Percentiles rank a stretch among this genome's conserved stretches.
Conservation (phyloP, 30 jellyfish, hydroid and myxozoan genomes). For the Cassiopea andromeda region DNA sequence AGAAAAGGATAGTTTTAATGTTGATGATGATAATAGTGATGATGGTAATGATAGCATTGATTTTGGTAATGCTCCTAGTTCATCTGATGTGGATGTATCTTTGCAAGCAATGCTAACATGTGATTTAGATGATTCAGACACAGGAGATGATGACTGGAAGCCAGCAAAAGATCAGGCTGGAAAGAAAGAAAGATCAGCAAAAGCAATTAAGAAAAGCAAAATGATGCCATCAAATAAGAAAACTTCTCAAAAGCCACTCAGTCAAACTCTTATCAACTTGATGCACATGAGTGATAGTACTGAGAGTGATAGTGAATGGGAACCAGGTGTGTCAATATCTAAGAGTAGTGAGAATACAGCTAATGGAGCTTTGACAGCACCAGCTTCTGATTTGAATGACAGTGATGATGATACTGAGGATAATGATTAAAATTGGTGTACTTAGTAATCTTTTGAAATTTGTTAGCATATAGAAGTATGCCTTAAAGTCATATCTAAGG, state of each 20-base stretch:
- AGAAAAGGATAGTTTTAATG: conserved; percentile 23
- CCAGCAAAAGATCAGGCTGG: conserved; percentile 19
- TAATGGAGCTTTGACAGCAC: not conserved
- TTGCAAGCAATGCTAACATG: conserved; percentile 57
- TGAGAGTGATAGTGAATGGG: conserved; percentile 64
- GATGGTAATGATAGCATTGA: conserved; percentile 23
- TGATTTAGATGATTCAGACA: conserved; percentile 59
- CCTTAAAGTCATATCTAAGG: no score
- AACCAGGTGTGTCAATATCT: conserved; percentile 11
- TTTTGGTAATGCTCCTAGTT: not conserved
- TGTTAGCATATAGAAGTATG: no score
- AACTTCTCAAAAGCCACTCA: conserved; percentile 39
- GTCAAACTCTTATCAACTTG: conserved; percentile 59
- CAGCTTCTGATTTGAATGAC: not conserved
- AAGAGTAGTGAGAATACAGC: not conserved
- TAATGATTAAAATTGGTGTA: not conserved
- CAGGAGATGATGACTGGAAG: conserved; percentile 58
- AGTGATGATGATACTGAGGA: not conserved
- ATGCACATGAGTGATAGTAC: conserved; percentile 62
- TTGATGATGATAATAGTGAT: not conserved
- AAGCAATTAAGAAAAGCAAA: not conserved
- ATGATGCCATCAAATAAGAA: not conserved
- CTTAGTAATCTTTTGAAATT: no score
- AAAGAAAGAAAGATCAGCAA: not conserved
- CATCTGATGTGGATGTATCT: conserved; percentile 26